Conservation (phyloP, 2,888 invertebrate genomes). For the Thereva unica region DNA sequence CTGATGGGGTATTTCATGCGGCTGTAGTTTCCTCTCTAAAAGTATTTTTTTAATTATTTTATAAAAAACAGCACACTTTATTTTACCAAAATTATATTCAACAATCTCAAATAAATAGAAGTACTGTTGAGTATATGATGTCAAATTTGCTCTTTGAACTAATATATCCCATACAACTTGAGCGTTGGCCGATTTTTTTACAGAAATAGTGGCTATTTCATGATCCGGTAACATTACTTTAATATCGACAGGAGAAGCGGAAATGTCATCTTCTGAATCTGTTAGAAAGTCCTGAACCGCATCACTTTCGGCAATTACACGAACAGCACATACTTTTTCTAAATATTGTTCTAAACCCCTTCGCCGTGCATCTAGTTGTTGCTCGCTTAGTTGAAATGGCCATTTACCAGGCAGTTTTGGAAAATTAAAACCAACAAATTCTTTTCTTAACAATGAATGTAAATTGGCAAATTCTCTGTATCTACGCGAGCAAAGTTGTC, state of each 20-base stretch:
- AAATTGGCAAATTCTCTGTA: conserved; percentile 94
- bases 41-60: not conserved
- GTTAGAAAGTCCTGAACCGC: conserved; percentile 97
- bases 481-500: conserved; percentile 93
- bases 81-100: conserved; percentile 92
- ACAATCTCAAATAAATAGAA: conserved; percentile 97
- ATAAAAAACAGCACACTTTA: conserved; percentile 15
- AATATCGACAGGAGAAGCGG: conserved; percentile 75
- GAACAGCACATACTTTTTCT: conserved; percentile 95
- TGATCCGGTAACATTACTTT: conserved; percentile 87
- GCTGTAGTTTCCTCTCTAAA: conserved; percentile 84
- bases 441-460: conserved; percentile 86
- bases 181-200: conserved; percentile 85
- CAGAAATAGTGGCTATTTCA: conserved; percentile 84
- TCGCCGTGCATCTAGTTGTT: conserved; percentile 92
- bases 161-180: conserved; percentile 89
- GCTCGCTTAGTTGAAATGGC: conserved; percentile 96
- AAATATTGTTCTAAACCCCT: conserved; percentile 97
- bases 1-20: conserved; percentile 94
- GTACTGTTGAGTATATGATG: conserved; percentile 80
- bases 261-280: conserved; percentile 83
- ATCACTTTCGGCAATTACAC: conserved; percentile 97
- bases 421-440: conserved; percentile 93
- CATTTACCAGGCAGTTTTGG: conserved; percentile 98
- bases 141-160: conserved; percentile 80